phyloP scores from a whole-genome alignment of 1,140 invertebrate genomes.

The Dermatophagoides farinae region DNA sequence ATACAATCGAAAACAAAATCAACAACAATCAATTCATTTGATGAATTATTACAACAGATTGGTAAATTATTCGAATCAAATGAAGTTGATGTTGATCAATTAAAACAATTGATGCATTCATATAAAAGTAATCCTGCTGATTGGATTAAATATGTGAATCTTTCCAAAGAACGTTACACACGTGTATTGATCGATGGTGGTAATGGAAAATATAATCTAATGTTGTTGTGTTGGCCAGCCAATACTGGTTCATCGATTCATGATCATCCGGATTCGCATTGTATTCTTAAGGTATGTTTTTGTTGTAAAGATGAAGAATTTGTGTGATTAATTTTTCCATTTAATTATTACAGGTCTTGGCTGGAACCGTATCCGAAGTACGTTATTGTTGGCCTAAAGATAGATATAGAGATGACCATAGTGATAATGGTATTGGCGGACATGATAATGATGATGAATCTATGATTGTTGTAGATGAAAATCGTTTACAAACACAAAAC shows the following conservation, averaged over 20 bases:
- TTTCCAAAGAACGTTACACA: conserved; percentile 83
- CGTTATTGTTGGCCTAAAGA: conserved; percentile 47
- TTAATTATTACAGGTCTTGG: conserved; percentile 24
- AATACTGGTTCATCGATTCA: conserved; percentile 85
- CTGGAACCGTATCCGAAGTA: conserved; percentile 38
- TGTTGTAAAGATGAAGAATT: neutral
- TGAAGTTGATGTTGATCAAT: conserved; percentile 65
- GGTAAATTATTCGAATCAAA: conserved; percentile 51
- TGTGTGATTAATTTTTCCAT: conserved; percentile 2
- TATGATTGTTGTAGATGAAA: conserved; percentile 39
- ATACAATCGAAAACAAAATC: neutral
- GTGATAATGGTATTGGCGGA: conserved; percentile 10
- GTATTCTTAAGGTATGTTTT: conserved; percentile 70
- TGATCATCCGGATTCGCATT: conserved; percentile 85
- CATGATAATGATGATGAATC: conserved; percentile 22
- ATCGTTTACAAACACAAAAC: conserved; percentile 42
- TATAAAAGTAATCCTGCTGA: conserved; percentile 73
- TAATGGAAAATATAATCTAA: conserved; percentile 93
- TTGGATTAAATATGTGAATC: conserved; percentile 87
- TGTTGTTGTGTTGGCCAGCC: conserved; percentile 91
- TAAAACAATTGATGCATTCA: conserved; percentile 53
- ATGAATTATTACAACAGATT: conserved; percentile 48
- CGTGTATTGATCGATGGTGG: conserved; percentile 78
- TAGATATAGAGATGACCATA: neutral
- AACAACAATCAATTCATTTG: conserved; percentile 29